Evolutionary conservation across 2,888 invertebrate genomes (phyloP).

Genomic region (Agrotis clavis): DNA sequence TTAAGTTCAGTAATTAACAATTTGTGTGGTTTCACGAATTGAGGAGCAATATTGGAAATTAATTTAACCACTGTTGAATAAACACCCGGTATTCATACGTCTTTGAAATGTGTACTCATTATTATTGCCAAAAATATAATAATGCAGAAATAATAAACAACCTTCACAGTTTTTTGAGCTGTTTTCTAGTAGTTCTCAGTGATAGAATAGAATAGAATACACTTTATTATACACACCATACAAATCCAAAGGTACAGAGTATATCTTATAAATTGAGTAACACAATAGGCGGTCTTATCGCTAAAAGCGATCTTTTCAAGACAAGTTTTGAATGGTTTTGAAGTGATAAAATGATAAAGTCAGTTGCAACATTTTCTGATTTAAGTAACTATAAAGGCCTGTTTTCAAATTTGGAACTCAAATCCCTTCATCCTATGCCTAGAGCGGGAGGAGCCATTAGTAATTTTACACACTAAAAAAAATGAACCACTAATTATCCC

Average conservation of each 20-base stretch:
- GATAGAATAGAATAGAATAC: too few relatives aligned
- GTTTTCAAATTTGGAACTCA: not conserved
- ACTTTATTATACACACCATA: too few relatives aligned
- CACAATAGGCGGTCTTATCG: too few relatives aligned
- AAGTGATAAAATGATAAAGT: too few relatives aligned
- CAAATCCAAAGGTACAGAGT: too few relatives aligned
- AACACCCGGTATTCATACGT: not conserved
- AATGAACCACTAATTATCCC: too few relatives aligned
- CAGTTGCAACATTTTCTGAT: too few relatives aligned
- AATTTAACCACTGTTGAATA: not conserved
- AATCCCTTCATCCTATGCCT: not conserved
- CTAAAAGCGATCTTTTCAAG: too few relatives aligned
- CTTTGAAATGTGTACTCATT: not conserved
- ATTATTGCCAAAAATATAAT: not conserved
- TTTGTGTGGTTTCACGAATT: not conserved
- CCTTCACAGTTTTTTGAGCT: not conserved
- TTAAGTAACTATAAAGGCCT: not conserved
- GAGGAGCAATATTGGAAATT: not conserved
- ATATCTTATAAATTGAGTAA: too few relatives aligned
- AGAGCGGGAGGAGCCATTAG: too few relatives aligned
- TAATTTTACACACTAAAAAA: too few relatives aligned
- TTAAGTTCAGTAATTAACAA: constrained; percentile 1
- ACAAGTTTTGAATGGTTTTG: too few relatives aligned
- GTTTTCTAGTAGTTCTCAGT: not conserved
- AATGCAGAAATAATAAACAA: not conserved